A percentile compares a stretch with the other conserved stretches of the same genome.
Evolutionary conservation across 2,113 vertebrate genomes (phyloP).

Genomic region (Eudyptes chrysolophus): DNA sequence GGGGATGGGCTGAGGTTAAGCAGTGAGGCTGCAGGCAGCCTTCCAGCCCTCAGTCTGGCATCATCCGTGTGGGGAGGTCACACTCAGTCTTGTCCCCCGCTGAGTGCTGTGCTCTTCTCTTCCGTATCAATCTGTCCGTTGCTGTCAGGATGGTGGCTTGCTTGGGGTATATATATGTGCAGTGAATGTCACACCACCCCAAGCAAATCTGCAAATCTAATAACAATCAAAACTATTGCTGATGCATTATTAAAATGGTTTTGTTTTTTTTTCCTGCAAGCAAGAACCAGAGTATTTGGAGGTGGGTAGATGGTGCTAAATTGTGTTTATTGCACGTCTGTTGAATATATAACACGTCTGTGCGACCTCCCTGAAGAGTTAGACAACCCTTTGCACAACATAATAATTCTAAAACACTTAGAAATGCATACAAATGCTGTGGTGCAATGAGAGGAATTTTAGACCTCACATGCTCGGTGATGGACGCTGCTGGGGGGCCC

Average conservation of each 20-base stretch:
- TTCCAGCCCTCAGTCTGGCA: not conserved
- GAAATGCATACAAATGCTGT: conserved; percentile 14
- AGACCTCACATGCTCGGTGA: not conserved
- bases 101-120: not conserved
- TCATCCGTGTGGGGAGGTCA: not conserved
- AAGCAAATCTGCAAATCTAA: not conserved
- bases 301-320: not conserved
- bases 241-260: not conserved
- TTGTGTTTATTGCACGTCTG: conserved; percentile 20
- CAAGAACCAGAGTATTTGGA: not conserved
- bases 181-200: not conserved
- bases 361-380: conserved; percentile 25
- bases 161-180: not conserved
- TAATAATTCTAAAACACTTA: not conserved
- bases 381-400: conserved; percentile 18
- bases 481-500: not conserved
- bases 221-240: not conserved
- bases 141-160: not conserved
- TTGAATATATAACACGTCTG: conserved; percentile 22
- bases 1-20: not conserved
- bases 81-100: not conserved
- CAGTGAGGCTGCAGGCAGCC: not conserved
- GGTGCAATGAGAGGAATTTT: not conserved
- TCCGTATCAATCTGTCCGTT: not conserved
- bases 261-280: not conserved